phyloP scores from a whole-genome alignment of 2,797 vertebrate genomes.

The Lates japonicus region DNA sequence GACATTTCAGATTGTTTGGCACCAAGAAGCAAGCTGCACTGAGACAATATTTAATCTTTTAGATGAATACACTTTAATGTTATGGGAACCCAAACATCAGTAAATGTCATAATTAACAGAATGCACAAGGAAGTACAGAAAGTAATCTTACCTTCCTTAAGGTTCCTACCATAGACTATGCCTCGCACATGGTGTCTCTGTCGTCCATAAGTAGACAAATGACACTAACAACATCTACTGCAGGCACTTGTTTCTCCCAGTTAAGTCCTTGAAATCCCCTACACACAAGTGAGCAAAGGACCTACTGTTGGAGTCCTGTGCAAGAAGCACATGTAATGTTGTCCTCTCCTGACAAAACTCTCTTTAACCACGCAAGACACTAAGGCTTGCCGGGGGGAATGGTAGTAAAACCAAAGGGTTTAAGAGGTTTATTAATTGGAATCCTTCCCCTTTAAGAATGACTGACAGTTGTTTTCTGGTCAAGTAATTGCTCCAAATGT shows the following conservation, averaged over 20 bases:
- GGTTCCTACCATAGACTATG: conserved; percentile 31
- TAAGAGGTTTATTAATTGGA: conserved; percentile 94
- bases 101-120: neutral
- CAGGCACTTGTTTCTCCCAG: conserved; percentile 75
- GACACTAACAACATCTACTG: conserved; percentile 74
- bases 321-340: conserved; percentile 74
- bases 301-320: conserved; percentile 58
- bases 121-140: conserved; percentile 7
- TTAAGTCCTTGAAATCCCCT: conserved; percentile 81
- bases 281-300: conserved; percentile 77
- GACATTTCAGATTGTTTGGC: neutral
- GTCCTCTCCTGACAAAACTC: conserved; percentile 80
- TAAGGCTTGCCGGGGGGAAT: conserved; percentile 83
- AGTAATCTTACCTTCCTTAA: conserved; percentile 64
- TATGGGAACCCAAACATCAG: neutral
- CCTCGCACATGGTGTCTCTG: conserved; percentile 54
- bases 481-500: conserved; percentile 95
- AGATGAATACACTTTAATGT: neutral
- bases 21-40: neutral
- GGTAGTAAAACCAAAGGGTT: conserved; percentile 90
- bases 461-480: conserved; percentile 95
- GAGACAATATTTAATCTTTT: neutral
- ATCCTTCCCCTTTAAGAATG: conserved; percentile 97
- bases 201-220: conserved; percentile 67
- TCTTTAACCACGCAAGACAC: conserved; percentile 83